These are phyloP conservation scores for Nebria salina DNA, from an alignment of 2,888 invertebrate species.

Conservation along the genomic window DNA sequence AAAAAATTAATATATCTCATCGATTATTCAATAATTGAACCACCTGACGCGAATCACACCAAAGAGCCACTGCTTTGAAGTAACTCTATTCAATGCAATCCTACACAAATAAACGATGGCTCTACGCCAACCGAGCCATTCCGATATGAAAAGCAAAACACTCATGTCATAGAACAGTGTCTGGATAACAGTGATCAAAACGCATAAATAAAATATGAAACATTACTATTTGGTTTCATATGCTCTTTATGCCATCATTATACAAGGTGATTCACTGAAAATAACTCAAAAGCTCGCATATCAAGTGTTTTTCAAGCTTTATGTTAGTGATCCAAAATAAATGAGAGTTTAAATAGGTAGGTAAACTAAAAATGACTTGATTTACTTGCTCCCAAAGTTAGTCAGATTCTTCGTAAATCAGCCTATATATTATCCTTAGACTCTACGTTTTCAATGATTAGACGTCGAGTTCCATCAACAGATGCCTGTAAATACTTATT, in stretches of 20 bases:
- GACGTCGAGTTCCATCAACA: slow-evolving; percentile 45
- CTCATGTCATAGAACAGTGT: slow-evolving; percentile 49
- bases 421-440: slow-evolving; percentile 37
- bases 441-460: slow-evolving; percentile 27
- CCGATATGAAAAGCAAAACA: slow-evolving; percentile 64
- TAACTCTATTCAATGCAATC: slow-evolving; percentile 47
- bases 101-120: slow-evolving; percentile 59
- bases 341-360: too few species aligned
- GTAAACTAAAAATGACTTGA: not conserved
- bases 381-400: not conserved
- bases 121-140: slow-evolving; percentile 60
- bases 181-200: slow-evolving; percentile 38
- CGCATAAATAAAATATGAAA: slow-evolving; percentile 28
- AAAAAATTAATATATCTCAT: too few species aligned
- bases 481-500: slow-evolving; percentile 22
- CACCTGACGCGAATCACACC: too few species aligned
- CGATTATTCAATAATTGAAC: too few species aligned
- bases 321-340: too few species aligned
- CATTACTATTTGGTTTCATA: not conserved
- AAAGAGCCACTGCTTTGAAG: too few species aligned
- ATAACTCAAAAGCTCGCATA: too few species aligned
- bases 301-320: too few species aligned
- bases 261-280: not conserved
- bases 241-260: not conserved
- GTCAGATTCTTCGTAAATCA: slow-evolving; percentile 2